phyloP scores from a whole-genome alignment of 2,113 vertebrate genomes.

The Marmota monax region DNA sequence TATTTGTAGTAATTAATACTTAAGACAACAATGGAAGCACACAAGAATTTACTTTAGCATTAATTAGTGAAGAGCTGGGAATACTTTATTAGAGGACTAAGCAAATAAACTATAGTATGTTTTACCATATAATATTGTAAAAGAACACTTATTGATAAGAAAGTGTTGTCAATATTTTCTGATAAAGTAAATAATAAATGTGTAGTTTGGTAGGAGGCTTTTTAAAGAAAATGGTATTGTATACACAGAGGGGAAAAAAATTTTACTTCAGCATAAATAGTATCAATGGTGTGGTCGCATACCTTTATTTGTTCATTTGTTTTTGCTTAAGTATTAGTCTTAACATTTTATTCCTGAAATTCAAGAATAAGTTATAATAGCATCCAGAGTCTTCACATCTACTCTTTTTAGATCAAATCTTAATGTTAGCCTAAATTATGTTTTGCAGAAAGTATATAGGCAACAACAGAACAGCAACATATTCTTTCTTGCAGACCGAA shows the following conservation, averaged over 20 bases:
- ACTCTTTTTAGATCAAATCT: background rate
- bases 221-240: background rate
- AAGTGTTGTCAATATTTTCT: background rate
- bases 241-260: background rate
- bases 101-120: background rate
- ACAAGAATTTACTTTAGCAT: background rate
- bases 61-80: constrained; percentile 16
- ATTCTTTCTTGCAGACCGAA: constrained; percentile 94
- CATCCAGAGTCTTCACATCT: background rate
- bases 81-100: background rate
- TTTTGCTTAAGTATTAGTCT: background rate
- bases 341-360: background rate
- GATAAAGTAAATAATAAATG: background rate
- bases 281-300: background rate
- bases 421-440: constrained; percentile 59
- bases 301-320: background rate
- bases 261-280: background rate
- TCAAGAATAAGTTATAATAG: background rate
- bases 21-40: background rate
- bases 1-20: constrained; percentile 7
- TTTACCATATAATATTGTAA: background rate
- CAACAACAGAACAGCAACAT: constrained; percentile 97
- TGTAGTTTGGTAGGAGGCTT: background rate
- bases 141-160: background rate
- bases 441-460: constrained; percentile 94